A percentile compares a stretch with the other conserved stretches of the same genome.
Conservation (phyloP, 2,113 vertebrate species). For the Genyomyrus donnyi region DNA sequence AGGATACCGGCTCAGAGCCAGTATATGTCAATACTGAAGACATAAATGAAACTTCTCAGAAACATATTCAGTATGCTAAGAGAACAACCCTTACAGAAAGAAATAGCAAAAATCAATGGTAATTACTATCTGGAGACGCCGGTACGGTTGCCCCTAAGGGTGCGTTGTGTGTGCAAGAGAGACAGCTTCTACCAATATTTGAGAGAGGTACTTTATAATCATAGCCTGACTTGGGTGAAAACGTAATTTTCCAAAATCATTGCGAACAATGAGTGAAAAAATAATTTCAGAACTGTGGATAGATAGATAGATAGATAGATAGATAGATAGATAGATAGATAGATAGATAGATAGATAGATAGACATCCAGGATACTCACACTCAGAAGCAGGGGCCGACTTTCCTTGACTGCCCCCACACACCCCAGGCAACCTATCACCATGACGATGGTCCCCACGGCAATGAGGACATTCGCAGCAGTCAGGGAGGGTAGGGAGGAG, state of each 20-base stretch:
- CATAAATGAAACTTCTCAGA: not conserved
- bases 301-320: no score
- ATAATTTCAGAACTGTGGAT: not conserved
- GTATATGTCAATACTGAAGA: not conserved
- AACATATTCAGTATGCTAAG: not conserved
- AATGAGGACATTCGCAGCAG: conserved; percentile 93
- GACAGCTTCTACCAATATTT: not conserved
- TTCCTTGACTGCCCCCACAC: conserved; percentile 92
- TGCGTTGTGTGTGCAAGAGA: not conserved
- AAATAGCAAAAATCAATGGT: not conserved
- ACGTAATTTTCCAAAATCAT: not conserved
- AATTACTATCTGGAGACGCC: not conserved
- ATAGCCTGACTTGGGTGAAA: not conserved
- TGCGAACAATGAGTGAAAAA: not conserved
- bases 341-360: not conserved
- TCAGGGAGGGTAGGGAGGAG: conserved; percentile 86
- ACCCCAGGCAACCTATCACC: conserved; percentile 95
- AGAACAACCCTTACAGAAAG: not conserved
- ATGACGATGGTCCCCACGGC: conserved; percentile 82
- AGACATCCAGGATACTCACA: conserved; percentile 61
- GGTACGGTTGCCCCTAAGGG: not conserved
- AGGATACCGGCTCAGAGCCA: not conserved
- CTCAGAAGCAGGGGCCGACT: conserved; percentile 86
- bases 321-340: not conserved
- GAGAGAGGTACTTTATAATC: not conserved